Evolutionary conservation across 2,113 vertebrate genomes (phyloP), one percentile per base, ranked within the genome.

Genomic region (Alligator mississippiensis): DNA sequence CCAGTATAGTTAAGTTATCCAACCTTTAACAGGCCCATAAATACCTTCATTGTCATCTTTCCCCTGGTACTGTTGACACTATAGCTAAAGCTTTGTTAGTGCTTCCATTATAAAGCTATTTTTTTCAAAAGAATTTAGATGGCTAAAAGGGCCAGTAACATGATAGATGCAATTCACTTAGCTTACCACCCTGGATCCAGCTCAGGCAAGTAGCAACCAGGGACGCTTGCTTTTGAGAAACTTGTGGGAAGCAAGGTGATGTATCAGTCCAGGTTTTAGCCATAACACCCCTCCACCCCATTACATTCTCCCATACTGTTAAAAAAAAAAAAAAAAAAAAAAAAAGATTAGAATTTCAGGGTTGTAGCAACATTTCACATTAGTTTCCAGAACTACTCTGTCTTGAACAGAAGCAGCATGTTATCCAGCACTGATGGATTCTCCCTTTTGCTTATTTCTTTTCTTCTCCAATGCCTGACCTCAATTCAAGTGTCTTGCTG

Each of bases 21-120:
- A 38, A 38, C 38, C 5, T 38, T 38, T 38, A 1, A 79, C 13
- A 87, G 82, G 85, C 21, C 27, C 30, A 88, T 5, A n/a, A 5
- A 2, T 4, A 38, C 57, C 78, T 83, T 30, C 0, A 0, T 60
- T 3, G 15, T 62, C 64, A 22, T 13, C 28, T 85, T 83, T 81
- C 61, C n/a, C 15, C 28, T 1, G 0, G 24, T 55, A 61, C 8
- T 34, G 80, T 60, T 38, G 77, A 79, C 4, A 6, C 6, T 38
- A 14, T 3, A 59, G 57, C 13, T 22, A 34, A 24, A 79, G 11
- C 13, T 34, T 78, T 24, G 19, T 59, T 60, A 34, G 11, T 22
- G 58, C 24, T 76, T 54, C 74, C 54, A 24, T 57, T 27, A 55
- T 27, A 55, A 58, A 58, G 76, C 76, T 19, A 19, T 58, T 77